phyloP scores from a whole-genome alignment of 2,797 vertebrate genomes.

The Notolepis coatsorum region DNA sequence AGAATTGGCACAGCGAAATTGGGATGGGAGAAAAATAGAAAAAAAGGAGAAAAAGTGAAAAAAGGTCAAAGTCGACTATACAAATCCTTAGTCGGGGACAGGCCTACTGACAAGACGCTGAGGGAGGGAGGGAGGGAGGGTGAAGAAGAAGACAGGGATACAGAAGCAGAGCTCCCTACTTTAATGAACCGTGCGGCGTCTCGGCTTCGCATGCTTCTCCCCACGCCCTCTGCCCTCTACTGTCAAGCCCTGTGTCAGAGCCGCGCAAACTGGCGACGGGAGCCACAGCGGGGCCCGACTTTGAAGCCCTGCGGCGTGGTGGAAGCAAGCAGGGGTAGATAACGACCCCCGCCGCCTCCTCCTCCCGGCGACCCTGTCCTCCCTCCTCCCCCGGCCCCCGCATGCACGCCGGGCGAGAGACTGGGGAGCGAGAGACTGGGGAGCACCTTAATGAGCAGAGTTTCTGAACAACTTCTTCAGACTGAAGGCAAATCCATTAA shows the following conservation, averaged over 20 bases:
- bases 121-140: not conserved
- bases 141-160: not conserved
- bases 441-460: constrained; percentile 64
- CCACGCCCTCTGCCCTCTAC: constrained; percentile 44
- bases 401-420: too few relatives aligned
- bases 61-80: too few relatives aligned
- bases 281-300: constrained; percentile 49
- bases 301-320: constrained; percentile 65
- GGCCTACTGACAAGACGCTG: not conserved
- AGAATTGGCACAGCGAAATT: too few relatives aligned
- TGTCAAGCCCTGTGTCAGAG: constrained; percentile 60
- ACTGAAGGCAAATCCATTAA: constrained; percentile 62
- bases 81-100: too few relatives aligned
- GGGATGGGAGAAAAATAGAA: constrained; percentile 2
- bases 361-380: constrained; percentile 43
- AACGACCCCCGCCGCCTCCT: constrained; percentile 62
- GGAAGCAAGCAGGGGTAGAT: constrained; percentile 58
- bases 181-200: constrained; percentile 56
- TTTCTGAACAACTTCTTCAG: constrained; percentile 59
- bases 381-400: constrained; percentile 30
- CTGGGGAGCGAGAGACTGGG: constrained; percentile 5
- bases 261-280: constrained; percentile 36
- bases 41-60: constrained; percentile 15
- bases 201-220: constrained; percentile 23
- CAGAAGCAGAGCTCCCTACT: constrained; percentile 27